Percentiles rank a stretch among this genome's conserved stretches.
Evolutionary conservation across 1,140 invertebrate species (phyloP).

Genomic region (Papilio xuthus): DNA sequence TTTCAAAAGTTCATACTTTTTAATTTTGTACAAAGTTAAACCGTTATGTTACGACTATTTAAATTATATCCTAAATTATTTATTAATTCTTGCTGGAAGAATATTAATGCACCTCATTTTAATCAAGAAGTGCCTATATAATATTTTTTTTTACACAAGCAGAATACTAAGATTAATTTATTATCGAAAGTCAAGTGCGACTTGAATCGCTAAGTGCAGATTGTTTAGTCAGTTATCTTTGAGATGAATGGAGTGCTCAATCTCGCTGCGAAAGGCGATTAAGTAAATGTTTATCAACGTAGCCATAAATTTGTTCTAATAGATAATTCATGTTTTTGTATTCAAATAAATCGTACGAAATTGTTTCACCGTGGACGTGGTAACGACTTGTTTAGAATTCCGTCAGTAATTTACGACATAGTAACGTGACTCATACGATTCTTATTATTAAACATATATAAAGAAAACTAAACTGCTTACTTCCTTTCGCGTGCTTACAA

Average conservation of each 20-base stretch:
- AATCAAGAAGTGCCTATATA: not conserved
- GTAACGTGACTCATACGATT: conserved; percentile 64
- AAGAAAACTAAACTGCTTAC: conserved; percentile 71
- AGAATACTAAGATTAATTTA: not conserved
- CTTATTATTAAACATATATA: conserved; percentile 73
- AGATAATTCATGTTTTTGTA: conserved; percentile 27
- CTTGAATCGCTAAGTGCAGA: not conserved
- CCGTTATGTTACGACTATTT: conserved; percentile 15
- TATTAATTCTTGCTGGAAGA: not conserved
- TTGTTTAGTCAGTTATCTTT: conserved; percentile 20
- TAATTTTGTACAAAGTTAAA: conserved; percentile 34
- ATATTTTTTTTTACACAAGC: not conserved
- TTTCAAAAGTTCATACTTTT: conserved; percentile 54
- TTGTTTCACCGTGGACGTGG: conserved; percentile 55
- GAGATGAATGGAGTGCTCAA: conserved; percentile 21
- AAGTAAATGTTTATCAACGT: conserved; percentile 13
- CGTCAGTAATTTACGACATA: conserved; percentile 64
- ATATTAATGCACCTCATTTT: not conserved
- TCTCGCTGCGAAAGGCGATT: conserved; percentile 16
- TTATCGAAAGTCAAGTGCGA: not conserved
- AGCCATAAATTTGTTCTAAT: conserved; percentile 21
- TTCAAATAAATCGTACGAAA: conserved; percentile 52
- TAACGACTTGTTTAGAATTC: conserved; percentile 67
- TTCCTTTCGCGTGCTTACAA: conserved; percentile 77
- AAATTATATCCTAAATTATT: conserved; percentile 26